Conservation (phyloP, 2,113 vertebrate species). For the Ancistrus triradiatus region DNA sequence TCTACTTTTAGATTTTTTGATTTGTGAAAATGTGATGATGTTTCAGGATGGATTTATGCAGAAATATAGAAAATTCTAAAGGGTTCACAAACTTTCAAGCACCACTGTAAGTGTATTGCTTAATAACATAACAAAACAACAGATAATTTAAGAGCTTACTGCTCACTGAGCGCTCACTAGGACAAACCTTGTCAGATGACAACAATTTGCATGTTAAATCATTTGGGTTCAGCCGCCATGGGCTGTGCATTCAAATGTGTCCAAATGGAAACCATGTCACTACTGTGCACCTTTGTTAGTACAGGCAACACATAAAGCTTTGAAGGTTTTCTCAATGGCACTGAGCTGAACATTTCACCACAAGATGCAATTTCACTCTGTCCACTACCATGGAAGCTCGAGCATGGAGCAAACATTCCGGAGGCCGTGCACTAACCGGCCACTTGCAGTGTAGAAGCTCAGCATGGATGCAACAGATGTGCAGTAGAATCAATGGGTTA, state of each 20-base stretch:
- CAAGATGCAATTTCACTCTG: slow-evolving; percentile 18
- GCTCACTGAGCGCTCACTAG: no score
- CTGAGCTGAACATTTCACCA: slow-evolving; percentile 21
- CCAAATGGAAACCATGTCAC: not conserved
- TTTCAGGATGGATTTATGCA: no score
- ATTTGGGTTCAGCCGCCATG: no score
- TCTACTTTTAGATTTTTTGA: no score
- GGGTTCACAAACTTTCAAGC: no score
- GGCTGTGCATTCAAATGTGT: not conserved
- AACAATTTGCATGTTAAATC: not conserved
- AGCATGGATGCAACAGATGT: slow-evolving; percentile 60
- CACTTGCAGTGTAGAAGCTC: slow-evolving; percentile 66
- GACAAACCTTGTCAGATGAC: not conserved
- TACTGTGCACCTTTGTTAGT: not conserved
- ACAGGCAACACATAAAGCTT: no score
- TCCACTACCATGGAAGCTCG: slow-evolving; percentile 28
- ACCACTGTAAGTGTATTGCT: no score
- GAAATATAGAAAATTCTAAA: no score
- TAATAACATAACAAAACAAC: no score
- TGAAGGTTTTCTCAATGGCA: slow-evolving; percentile 16
- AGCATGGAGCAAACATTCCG: slow-evolving; percentile 48
- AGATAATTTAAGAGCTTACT: no score
- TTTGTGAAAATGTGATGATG: no score
- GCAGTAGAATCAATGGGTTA: slow-evolving; percentile 67
- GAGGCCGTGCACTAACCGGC: slow-evolving; percentile 59